Evolutionary conservation across 2,113 vertebrate genomes (phyloP), one percentile per base, ranked within the genome.

Genomic region (Menidia beryllina): DNA sequence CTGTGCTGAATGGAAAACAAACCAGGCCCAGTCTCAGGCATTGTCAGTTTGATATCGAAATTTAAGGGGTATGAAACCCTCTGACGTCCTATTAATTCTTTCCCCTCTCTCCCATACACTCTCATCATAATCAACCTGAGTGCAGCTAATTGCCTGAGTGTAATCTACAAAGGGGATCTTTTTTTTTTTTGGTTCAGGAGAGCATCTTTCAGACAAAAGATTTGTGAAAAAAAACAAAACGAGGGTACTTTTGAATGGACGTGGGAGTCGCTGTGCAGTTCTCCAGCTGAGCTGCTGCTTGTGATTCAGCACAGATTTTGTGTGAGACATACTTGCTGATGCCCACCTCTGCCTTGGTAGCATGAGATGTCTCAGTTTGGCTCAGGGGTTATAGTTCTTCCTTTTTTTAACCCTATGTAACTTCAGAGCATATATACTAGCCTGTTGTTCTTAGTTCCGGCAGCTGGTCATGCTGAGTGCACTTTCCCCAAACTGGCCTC

Each of bases 401-500:
- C 25, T 24, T 48, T 26, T 59, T 8, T 23, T 41, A 77, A 72
- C 69, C 68, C 62, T 36, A 39, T 60, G 64, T 77, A 56, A 70
- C 27, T 54, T 26, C 12, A 70, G 38, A 45, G 24, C 52, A 57
- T 58, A 63, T 62, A 68, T 57, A 26, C 69, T 34, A 34, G 49
- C 19, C 54, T 69, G 80, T 86, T 87, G 82, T 86, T 49, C 41
- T 68, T 39, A 53, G 54, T 87, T 87, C 81, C 58, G 73, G 86
- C 77, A 77, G 83, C 74, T 79, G 82, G 67, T 63, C 58, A 53
- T 69, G 76, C 77, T 53, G 77, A 77, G 74, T 69, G 71, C 19
- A 55, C 57, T 75, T 78, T 87, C 77, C 87, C 86, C 71, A 73
- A 62, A 68, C 67, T 84, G 82, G 88, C 88, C 83, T 77, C 86